These are phyloP conservation scores for Myzus persicae DNA, from an alignment of 1,140 invertebrate genomes.

Conservation along the genomic window DNA sequence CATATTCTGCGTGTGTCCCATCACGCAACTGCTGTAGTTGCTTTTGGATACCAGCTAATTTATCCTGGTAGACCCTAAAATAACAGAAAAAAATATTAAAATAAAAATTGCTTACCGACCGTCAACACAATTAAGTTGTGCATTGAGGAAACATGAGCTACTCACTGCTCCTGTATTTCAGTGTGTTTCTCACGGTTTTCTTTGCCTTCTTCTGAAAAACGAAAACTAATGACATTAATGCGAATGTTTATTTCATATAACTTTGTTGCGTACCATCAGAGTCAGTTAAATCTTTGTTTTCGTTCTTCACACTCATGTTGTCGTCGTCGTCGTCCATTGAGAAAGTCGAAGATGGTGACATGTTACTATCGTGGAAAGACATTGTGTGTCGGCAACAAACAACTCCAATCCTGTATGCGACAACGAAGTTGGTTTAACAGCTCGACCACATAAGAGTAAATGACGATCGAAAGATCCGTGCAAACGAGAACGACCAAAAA, in stretches of 20 bases:
- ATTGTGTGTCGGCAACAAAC: background rate
- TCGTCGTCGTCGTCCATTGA: constrained; percentile 49
- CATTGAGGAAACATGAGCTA: background rate
- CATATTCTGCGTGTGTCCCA: constrained; percentile 85
- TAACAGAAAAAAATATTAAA: background rate
- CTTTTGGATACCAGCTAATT: constrained; percentile 86
- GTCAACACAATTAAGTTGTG: background rate
- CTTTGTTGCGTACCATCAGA: constrained; percentile 29
- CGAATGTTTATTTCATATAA: background rate
- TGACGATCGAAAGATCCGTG: too few species aligned
- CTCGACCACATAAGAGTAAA: too few species aligned
- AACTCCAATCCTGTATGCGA: background rate
- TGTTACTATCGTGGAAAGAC: background rate
- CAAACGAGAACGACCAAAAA: too few species aligned
- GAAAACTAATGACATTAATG: background rate
- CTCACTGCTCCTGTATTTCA: constrained; percentile 51
- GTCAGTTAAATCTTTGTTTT: constrained; percentile 35
- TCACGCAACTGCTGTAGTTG: constrained; percentile 89
- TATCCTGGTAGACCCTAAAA: constrained; percentile 87
- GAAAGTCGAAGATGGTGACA: constrained; percentile 21
- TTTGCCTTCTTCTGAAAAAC: constrained; percentile 33
- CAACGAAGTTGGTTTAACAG: background rate
- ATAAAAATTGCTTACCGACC: background rate
- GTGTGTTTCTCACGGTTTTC: constrained; percentile 51
- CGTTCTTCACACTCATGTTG: background rate